Conservation (phyloP, 23 tunicate species). For the Ciona savignyi region DNA sequence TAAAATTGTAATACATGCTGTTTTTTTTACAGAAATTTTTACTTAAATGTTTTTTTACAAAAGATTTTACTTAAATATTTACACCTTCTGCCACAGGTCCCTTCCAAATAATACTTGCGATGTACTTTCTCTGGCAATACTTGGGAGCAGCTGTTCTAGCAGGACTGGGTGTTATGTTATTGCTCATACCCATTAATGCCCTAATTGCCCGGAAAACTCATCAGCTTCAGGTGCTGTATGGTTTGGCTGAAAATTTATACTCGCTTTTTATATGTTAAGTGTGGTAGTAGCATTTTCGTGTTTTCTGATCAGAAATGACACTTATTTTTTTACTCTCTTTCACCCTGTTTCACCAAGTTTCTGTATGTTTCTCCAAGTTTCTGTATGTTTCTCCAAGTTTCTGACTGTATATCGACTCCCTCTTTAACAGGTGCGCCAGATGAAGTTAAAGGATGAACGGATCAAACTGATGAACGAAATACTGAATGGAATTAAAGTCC, state of each 20-base stretch:
- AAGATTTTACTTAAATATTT: neutral
- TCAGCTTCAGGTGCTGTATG: constrained; percentile 42
- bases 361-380: too few species aligned
- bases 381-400: too few species aligned
- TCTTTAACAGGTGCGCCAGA: constrained; percentile 45
- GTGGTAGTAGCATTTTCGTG: too few species aligned
- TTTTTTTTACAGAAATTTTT: too few species aligned
- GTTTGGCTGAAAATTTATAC: too few species aligned
- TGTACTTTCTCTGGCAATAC: constrained; percentile 77
- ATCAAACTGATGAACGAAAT: constrained; percentile 86
- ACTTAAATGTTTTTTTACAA: too few species aligned
- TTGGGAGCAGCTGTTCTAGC: constrained; percentile 80
- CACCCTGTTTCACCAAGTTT: too few species aligned
- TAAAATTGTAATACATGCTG: too few species aligned
- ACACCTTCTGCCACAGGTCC: constrained; percentile 40
- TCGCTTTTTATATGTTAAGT: too few species aligned
- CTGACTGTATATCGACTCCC: too few species aligned
- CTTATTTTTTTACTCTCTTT: too few species aligned
- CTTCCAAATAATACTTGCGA: constrained; percentile 74
- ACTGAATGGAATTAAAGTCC: constrained; percentile 76
- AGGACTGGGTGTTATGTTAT: constrained; percentile 79
- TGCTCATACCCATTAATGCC: constrained; percentile 82
- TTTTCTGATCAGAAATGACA: too few species aligned
- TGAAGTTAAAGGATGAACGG: constrained; percentile 66
- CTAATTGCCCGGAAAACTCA: constrained; percentile 65